Percentiles rank a stretch among this genome's conserved stretches.
Conservation (phyloP, 2,888 invertebrate species). For the Meghimatium bilineatum region DNA sequence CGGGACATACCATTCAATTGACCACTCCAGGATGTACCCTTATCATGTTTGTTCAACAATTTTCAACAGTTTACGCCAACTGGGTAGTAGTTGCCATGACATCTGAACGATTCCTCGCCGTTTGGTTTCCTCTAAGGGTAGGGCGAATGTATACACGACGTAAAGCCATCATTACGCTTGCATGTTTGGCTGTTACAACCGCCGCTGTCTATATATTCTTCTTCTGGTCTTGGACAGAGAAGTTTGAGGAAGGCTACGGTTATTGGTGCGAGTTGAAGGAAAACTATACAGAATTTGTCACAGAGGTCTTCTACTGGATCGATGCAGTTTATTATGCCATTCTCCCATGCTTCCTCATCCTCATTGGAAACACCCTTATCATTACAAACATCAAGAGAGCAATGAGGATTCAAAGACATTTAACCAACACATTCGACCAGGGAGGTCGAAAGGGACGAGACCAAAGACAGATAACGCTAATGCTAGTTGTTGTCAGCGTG, state of each 20-base stretch:
- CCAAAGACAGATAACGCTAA: conserved; percentile 67
- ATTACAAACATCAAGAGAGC: conserved; percentile 58
- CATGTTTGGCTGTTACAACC: conserved; percentile 54
- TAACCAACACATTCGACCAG: conserved; percentile 57
- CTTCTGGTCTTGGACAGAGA: conserved; percentile 46
- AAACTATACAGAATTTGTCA: conserved; percentile 43
- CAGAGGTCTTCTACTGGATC: conserved; percentile 66
- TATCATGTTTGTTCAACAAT: conserved; percentile 62
- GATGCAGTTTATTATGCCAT: conserved; percentile 63
- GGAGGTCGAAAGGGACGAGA: conserved; percentile 58
- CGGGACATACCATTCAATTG: neutral
- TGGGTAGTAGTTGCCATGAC: conserved; percentile 74
- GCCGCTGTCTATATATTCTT: conserved; percentile 37
- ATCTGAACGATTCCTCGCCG: conserved; percentile 68
- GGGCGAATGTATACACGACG: conserved; percentile 54
- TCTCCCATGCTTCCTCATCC: conserved; percentile 61
- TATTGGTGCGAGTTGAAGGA: conserved; percentile 26
- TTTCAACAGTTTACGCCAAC: conserved; percentile 64
- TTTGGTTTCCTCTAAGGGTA: conserved; percentile 68
- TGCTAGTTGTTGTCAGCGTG: conserved; percentile 65
- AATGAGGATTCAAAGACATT: conserved; percentile 47
- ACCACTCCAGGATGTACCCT: conserved; percentile 57
- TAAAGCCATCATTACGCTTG: conserved; percentile 51
- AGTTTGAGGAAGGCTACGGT: conserved; percentile 13
- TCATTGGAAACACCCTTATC: conserved; percentile 65